Percentiles rank a stretch among this genome's conserved stretches.
Evolutionary conservation across 2,888 invertebrate genomes (phyloP).

Genomic region (Notocelia uddmanniana): DNA sequence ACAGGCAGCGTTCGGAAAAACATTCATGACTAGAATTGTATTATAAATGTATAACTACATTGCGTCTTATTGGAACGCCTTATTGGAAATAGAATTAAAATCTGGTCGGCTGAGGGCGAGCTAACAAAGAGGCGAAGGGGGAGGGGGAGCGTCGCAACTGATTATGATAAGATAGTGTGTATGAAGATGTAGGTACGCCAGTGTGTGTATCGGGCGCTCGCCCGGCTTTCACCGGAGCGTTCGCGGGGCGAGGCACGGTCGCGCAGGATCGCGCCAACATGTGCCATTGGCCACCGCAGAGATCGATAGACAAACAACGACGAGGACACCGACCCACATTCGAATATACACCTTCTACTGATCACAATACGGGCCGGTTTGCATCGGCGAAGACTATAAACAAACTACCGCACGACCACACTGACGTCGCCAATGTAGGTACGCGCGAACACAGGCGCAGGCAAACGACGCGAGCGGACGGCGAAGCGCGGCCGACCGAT

Average conservation of each 20-base stretch:
- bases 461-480: constrained; percentile 79
- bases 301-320: constrained; percentile 88
- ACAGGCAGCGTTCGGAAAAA: constrained; percentile 73
- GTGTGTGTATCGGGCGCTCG: constrained; percentile 63
- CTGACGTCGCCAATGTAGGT: constrained; percentile 73
- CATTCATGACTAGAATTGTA: constrained; percentile 72
- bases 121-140: constrained; percentile 50
- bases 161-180: constrained; percentile 71
- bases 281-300: constrained; percentile 87
- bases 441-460: constrained; percentile 72
- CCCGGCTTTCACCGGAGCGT: constrained; percentile 80
- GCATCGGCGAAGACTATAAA: constrained; percentile 81
- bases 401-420: constrained; percentile 85
- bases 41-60: constrained; percentile 51
- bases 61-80: constrained; percentile 57
- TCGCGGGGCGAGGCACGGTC: constrained; percentile 74
- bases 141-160: constrained; percentile 58
- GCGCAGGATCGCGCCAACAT: constrained; percentile 85
- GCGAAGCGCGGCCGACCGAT: constrained; percentile 71
- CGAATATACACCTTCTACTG: constrained; percentile 75
- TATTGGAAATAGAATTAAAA: constrained; percentile 68
- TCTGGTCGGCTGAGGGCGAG: constrained; percentile 65
- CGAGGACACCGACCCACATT: constrained; percentile 83
- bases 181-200: constrained; percentile 54
- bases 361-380: constrained; percentile 71